Evolutionary conservation across 2,113 vertebrate genomes (phyloP), one percentile per base, ranked within the genome.

Genomic region (Amazona vittata): DNA sequence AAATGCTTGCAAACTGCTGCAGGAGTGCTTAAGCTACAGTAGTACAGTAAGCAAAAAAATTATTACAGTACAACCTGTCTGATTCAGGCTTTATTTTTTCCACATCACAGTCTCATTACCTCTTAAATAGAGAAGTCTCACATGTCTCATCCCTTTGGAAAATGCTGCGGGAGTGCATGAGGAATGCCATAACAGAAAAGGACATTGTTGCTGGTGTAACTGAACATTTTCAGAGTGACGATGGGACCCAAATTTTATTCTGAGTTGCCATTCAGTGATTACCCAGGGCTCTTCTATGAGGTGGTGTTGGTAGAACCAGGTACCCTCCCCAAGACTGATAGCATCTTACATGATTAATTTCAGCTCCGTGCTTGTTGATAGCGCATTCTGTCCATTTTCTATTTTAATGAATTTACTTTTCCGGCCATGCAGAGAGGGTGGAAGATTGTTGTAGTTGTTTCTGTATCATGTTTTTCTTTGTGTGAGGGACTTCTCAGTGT

Each of bases 11-110:
- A 67, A 70, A 81, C 29, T 52, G 44, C 47, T 84, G 5, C 6
- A n/a, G 59, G 43, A 76, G 76, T 59, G 20, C 55, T 68, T 80
- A 78, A 78, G 11, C 25, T 94, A 43, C 52, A 59, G 76, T 75
- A 39, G 33, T 71, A 39, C 60, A 75, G 17, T 74, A 17, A 86
- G 33, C 11, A 74, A 59, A 89, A 79, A 62, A 37, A 28, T 8
- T 39, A 24, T 80, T 73, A 9, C 14, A 44, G 44, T 87, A 37
- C 20, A 85, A 47, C 9, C 31, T 0, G 0, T 52, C 31, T 53
- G 73, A 85, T 57, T 81, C 44, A 77, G 57, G 76, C 52, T 94
- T 94, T 83, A 73, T 53, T 92, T 95, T 90, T 93, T 81, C 47
- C 29, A n/a, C 63, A 50, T 91, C 47, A 35, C 29, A 50, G 50